phyloP scores from a whole-genome alignment of 1,140 invertebrate species.

The Pogonomyrmex californicus region DNA sequence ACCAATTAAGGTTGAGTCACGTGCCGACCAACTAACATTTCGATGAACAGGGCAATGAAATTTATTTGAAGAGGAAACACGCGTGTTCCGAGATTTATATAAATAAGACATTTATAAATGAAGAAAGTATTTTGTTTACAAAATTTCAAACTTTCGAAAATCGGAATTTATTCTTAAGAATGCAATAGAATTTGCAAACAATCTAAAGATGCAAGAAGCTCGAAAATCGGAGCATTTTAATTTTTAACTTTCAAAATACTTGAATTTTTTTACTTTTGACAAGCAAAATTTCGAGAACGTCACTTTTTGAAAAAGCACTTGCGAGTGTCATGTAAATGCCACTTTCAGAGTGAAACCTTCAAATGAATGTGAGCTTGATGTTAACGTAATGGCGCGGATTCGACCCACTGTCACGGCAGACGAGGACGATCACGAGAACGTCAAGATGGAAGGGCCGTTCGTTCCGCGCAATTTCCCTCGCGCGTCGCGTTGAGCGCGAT shows the following conservation, averaged over 20 bases:
- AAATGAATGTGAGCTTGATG: constrained; percentile 50
- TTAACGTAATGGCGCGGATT: constrained; percentile 55
- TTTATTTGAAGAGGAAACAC: not conserved
- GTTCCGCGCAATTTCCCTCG: constrained; percentile 75
- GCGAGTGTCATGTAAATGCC: constrained; percentile 46
- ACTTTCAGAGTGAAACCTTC: constrained; percentile 14
- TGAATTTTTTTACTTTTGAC: not conserved
- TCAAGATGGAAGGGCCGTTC: constrained; percentile 60
- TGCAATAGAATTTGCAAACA: not conserved
- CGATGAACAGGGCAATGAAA: not conserved
- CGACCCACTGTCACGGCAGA: constrained; percentile 56
- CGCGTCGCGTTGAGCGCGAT: constrained; percentile 53
- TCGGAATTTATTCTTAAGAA: not conserved
- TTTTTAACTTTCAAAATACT: not conserved
- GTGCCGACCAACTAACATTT: not conserved
- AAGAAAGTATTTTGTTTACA: not conserved
- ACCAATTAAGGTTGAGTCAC: constrained; percentile 17
- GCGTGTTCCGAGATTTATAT: too few species aligned
- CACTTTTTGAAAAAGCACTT: constrained; percentile 21
- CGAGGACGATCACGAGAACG: constrained; percentile 51
- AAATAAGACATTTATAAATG: not conserved
- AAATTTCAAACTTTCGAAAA: not conserved
- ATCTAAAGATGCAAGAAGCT: not conserved
- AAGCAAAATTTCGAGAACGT: not conserved
- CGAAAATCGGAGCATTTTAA: not conserved